Evolutionary conservation across 2,797 vertebrate genomes (phyloP).

Genomic region (Artibeus lituratus): DNA sequence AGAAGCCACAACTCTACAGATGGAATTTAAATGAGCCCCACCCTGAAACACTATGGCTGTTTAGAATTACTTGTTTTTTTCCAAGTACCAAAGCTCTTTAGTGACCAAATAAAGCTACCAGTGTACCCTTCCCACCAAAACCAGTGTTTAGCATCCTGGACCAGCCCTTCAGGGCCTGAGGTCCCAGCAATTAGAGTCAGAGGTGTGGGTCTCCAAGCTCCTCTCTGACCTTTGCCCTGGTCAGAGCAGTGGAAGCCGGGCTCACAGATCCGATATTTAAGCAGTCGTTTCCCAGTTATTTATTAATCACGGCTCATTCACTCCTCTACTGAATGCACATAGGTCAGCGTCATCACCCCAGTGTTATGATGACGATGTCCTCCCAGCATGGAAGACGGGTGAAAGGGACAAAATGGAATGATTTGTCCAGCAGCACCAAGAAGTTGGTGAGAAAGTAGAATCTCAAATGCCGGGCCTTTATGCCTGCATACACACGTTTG

Average conservation of each 20-base stretch:
- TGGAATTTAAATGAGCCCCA: constrained; percentile 46
- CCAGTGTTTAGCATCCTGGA: background rate
- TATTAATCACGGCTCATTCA: background rate
- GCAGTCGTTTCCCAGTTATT: background rate
- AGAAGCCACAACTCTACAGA: background rate
- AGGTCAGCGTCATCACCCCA: background rate
- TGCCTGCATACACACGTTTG: background rate
- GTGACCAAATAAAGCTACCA: background rate
- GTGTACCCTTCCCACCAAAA: background rate
- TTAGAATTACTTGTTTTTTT: background rate
- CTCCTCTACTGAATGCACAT: background rate
- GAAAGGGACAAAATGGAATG: background rate
- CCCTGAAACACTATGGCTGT: background rate
- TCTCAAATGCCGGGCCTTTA: background rate
- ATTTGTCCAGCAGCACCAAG: background rate
- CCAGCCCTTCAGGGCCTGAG: background rate
- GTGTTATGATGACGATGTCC: too few species aligned
- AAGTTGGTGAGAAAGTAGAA: background rate
- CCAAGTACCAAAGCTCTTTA: background rate
- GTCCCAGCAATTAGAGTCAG: background rate
- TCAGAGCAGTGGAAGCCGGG: background rate
- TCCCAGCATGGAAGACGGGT: background rate
- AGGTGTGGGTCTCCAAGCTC: background rate
- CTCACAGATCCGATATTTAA: background rate
- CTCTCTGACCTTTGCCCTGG: background rate